A percentile compares a stretch with the other conserved stretches of the same genome.
Conservation (phyloP, 53 echinoderm and acorn worm species). For the Crossaster papposus region DNA sequence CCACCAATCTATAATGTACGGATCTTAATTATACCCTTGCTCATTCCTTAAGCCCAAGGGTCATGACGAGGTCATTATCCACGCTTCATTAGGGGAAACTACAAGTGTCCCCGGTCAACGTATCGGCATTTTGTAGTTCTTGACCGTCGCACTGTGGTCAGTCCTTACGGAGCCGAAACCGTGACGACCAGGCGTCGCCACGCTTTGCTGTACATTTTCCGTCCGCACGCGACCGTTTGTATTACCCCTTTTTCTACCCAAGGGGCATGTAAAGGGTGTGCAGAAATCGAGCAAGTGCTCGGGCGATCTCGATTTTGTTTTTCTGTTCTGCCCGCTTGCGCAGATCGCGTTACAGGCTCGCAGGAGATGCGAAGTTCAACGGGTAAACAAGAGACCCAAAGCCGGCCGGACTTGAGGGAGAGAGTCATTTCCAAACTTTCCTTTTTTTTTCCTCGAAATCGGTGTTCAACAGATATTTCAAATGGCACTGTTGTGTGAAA, state of each 20-base stretch:
- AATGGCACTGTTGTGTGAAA: not conserved
- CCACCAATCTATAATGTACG: too few relatives aligned
- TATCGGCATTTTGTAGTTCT: not conserved
- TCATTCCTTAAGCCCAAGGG: too few relatives aligned
- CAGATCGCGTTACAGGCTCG: slow-evolving; percentile 17
- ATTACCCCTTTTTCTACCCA: not conserved
- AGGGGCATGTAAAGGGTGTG: slow-evolving; percentile 6
- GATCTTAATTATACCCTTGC: too few relatives aligned
- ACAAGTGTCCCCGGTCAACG: not conserved
- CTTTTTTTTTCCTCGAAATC: too few relatives aligned
- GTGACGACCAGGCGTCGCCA: not conserved
- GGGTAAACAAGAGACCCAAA: slow-evolving; percentile 16
- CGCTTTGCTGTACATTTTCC: slow-evolving; percentile 28
- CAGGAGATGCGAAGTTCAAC: slow-evolving; percentile 5
- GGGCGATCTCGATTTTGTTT: not conserved
- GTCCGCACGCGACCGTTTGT: slow-evolving; percentile 18
- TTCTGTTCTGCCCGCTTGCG: not conserved
- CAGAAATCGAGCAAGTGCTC: slow-evolving; percentile 6
- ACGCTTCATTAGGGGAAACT: not conserved
- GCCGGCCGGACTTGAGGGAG: not conserved
- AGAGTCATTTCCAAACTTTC: too few relatives aligned
- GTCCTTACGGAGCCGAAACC: not conserved
- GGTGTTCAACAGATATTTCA: slow-evolving; percentile 5
- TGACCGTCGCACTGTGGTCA: not conserved
- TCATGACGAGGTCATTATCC: not conserved